phyloP scores from a whole-genome alignment of 2,113 vertebrate genomes.

The Alethe castanea region DNA sequence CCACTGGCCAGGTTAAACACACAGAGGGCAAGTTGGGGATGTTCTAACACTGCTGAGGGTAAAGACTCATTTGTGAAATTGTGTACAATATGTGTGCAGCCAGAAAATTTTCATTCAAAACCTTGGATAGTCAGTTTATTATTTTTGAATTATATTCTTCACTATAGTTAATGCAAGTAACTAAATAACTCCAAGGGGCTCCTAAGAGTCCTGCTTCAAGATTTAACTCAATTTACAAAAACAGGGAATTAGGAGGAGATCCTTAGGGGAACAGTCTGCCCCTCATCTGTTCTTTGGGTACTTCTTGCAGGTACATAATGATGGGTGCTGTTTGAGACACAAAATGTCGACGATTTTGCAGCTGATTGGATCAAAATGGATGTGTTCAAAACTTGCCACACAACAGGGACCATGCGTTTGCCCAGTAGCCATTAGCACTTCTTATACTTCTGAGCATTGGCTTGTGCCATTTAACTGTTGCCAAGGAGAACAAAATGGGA shows the following conservation, averaged over 20 bases:
- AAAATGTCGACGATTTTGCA: neutral
- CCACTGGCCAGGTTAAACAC: neutral
- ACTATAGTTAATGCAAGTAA: neutral
- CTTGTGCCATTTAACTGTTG: neutral
- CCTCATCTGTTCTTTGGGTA: neutral
- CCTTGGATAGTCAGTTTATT: neutral
- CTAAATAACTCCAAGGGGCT: neutral
- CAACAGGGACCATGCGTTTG: neutral
- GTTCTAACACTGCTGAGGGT: neutral
- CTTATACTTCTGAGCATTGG: neutral
- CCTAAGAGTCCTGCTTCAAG: neutral
- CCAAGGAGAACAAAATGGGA: neutral
- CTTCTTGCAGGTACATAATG: neutral
- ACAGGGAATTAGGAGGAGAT: neutral
- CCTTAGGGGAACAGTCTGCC: neutral
- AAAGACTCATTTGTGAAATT: neutral
- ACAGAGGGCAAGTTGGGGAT: accelerated
- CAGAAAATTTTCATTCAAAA: neutral
- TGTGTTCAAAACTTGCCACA: accelerated
- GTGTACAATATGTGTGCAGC: neutral
- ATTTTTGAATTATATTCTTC: neutral
- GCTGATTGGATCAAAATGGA: neutral
- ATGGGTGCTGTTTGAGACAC: neutral
- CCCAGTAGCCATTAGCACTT: neutral
- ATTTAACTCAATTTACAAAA: neutral